A percentile compares a stretch with the other conserved stretches of the same genome.
Evolutionary conservation across 2,888 invertebrate genomes (phyloP).

Genomic region (Lacanobia oleracea): DNA sequence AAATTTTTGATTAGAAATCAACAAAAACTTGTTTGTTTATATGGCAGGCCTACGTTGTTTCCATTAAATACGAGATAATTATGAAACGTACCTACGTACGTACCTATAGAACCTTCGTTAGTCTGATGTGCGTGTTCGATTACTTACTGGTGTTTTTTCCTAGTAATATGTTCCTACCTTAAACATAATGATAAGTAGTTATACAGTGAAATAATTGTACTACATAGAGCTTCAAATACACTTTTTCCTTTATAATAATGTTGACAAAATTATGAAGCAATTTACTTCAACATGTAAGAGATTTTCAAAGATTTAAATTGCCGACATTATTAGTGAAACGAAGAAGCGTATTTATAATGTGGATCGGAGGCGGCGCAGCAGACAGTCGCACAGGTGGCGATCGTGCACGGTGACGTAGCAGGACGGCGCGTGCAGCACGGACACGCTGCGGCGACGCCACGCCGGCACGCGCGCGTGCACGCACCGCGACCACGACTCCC

Average conservation of each 20-base stretch:
- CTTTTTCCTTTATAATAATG: slow-evolving; percentile 20
- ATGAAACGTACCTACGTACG: not conserved
- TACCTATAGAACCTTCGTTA: slow-evolving; percentile 5
- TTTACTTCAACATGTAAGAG: not conserved
- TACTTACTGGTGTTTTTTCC: slow-evolving; percentile 30
- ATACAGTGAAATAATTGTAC: slow-evolving; percentile 25
- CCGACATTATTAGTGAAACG: not conserved
- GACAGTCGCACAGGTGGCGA: slow-evolving; percentile 80
- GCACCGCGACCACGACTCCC: slow-evolving; percentile 72
- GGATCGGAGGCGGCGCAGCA: slow-evolving; percentile 66
- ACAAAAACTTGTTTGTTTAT: slow-evolving; percentile 25
- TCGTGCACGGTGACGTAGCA: slow-evolving; percentile 80
- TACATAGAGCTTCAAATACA: slow-evolving; percentile 4
- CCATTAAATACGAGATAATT: slow-evolving; percentile 20
- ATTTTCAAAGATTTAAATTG: not conserved
- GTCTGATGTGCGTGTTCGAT: slow-evolving; percentile 40
- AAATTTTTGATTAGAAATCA: slow-evolving; percentile 14
- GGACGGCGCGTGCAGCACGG: slow-evolving; percentile 79
- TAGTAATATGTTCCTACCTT: not conserved
- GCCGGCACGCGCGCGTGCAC: slow-evolving; percentile 74
- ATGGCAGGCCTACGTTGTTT: not conserved
- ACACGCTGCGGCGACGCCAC: slow-evolving; percentile 76
- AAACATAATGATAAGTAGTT: slow-evolving; percentile 1
- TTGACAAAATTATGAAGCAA: slow-evolving; percentile 6
- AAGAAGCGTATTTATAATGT: slow-evolving; percentile 18